These are phyloP conservation scores for Salticus scenicus DNA, from an alignment of 2,888 invertebrate genomes.

Conservation along the genomic window DNA sequence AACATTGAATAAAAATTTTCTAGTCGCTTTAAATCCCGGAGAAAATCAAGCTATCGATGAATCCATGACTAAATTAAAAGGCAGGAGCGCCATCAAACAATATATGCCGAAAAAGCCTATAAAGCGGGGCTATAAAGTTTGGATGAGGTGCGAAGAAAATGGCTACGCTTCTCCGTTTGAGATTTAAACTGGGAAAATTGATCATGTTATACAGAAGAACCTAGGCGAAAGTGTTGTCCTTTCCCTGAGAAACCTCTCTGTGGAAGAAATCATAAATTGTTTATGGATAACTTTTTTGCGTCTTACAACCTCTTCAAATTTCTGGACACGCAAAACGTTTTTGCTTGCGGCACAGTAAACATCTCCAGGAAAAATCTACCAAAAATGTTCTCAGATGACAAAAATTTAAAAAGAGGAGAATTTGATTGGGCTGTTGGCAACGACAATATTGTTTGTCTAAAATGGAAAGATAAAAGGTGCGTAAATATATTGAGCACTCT, in stretches of 20 bases:
- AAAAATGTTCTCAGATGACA: neutral
- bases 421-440: neutral
- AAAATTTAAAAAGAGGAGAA: neutral
- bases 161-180: conserved; percentile 10
- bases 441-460: neutral
- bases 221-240: conserved; percentile 14
- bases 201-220: conserved; percentile 9
- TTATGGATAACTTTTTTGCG: conserved; percentile 31
- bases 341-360: neutral
- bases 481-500: neutral
- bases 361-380: neutral
- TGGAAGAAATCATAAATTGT: conserved; percentile 15
- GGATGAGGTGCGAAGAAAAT: conserved; percentile 7
- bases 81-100: conserved; percentile 27
- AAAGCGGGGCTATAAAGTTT: conserved; percentile 25
- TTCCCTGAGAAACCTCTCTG: neutral
- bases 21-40: neutral
- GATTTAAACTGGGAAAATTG: conserved; percentile 9
- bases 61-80: conserved; percentile 28
- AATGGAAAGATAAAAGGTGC: conserved; percentile 17
- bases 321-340: conserved; percentile 23
- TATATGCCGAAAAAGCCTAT: conserved; percentile 30
- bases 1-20: neutral
- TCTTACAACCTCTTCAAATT: neutral
- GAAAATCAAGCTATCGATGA: conserved; percentile 8